Percentiles rank a stretch among this genome's conserved stretches.
These are phyloP conservation scores for Mesorhabditis sp. DNA, from an alignment of 2,888 invertebrate species.

Conservation along the genomic window DNA sequence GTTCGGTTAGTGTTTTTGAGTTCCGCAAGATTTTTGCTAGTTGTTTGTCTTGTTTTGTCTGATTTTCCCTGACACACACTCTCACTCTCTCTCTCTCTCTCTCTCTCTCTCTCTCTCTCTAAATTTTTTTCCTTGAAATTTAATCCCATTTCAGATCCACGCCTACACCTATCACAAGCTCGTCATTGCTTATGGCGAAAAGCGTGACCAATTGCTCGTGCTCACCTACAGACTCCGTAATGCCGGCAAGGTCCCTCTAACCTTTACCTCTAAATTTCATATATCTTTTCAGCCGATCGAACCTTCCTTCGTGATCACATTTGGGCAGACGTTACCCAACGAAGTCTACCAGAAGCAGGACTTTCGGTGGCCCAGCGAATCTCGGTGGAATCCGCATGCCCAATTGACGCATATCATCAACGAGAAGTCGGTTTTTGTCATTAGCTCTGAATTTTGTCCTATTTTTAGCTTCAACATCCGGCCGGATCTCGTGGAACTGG, in stretches of 20 bases:
- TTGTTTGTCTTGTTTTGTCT: background rate
- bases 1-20: slow-evolving; percentile 29
- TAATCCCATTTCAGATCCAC: slow-evolving; percentile 67
- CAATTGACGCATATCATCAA: slow-evolving; percentile 29
- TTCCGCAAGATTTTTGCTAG: slow-evolving; percentile 1
- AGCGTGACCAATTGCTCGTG: slow-evolving; percentile 42
- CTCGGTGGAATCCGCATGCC: slow-evolving; percentile 48
- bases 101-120: no score
- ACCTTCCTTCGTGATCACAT: background rate
- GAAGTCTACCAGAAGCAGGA: slow-evolving; percentile 14
- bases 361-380: slow-evolving; percentile 22
- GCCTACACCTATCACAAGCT: slow-evolving; percentile 89
- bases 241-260: no score
- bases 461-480: slow-evolving; percentile 21
- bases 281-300: no score
- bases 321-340: slow-evolving; percentile 21
- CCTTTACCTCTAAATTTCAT: no score
- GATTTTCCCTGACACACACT: background rate
- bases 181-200: slow-evolving; percentile 76
- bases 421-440: slow-evolving; percentile 21
- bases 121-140: background rate
- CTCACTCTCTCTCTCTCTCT: background rate
- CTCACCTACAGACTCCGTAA: slow-evolving; percentile 30
- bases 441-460: slow-evolving; percentile 6
- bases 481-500: slow-evolving; percentile 39